Base-by-base conservation (phyloP, 1,140 invertebrate species). In the Drosophila ananassae region DNA sequence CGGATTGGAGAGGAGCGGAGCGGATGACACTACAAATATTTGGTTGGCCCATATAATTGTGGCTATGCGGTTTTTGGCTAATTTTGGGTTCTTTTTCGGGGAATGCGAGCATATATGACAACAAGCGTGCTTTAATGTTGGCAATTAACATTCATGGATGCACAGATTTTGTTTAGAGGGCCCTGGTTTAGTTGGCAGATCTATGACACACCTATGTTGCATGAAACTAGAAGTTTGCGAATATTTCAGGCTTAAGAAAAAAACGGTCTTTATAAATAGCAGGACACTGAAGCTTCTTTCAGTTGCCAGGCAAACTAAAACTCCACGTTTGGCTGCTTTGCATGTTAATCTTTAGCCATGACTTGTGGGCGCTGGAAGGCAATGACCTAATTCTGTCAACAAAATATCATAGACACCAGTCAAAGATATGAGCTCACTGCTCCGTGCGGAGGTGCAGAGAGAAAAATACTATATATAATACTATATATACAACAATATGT, bases 371-470 rank as follows among this genome's bases (percentile, higher is more conserved):
- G 76, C 76, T 77, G 46, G 54, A 63, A 84, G 77, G 77, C 81
- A 80, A 85, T 87, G 82, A 87, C 82, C 82, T 74, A 79, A 87
- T 82, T 87, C 75, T 82, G 82, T 87, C 78, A 82, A 85, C 78
- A 66, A 71, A 77, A 85, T 87, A 82, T 79, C 82, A 69, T 66
- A 72, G 77, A 68, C 52, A 63, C 58, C 54, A 77, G 62, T 54
- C 56, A 71, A 75, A 79, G 52, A 72, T 69, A 60, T 68, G 56
- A 77, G 52, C 58, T 62, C 57, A 47, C 44, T 34, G 60, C 63
- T 53, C 34, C 56, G 13, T 21, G 34, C 13, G 8, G 41, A 10
- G 9, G 2, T 41, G 34, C 44, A 57, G 44, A 39, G 37, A 12
- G 22, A 66, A 51, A 34, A 46, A 34, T 7, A 2, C 7, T 28